Evolutionary conservation across 2,113 vertebrate genomes (phyloP).

Genomic region (Eulemur macaco): DNA sequence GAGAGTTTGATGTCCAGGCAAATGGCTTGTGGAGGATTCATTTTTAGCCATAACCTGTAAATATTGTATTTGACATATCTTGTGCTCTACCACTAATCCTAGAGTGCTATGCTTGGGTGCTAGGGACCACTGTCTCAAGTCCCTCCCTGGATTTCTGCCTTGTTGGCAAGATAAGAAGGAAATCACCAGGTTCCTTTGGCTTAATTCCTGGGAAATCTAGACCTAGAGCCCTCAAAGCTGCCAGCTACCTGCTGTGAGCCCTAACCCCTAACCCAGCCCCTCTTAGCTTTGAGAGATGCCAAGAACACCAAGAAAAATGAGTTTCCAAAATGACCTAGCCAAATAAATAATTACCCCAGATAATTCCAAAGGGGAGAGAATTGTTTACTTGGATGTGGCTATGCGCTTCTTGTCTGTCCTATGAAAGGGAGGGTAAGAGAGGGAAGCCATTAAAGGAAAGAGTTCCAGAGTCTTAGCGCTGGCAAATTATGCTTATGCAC

Average conservation of each 20-base stretch:
- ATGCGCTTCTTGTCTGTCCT: background rate
- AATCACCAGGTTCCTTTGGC: background rate
- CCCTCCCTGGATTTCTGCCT: background rate
- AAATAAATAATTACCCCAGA: background rate
- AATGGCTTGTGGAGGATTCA: background rate
- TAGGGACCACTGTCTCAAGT: background rate
- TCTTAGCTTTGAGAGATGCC: background rate
- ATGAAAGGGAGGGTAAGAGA: background rate
- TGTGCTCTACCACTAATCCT: background rate
- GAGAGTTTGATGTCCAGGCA: background rate
- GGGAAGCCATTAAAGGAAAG: background rate
- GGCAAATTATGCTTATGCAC: background rate
- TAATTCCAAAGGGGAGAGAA: background rate
- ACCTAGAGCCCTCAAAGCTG: background rate
- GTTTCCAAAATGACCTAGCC: background rate
- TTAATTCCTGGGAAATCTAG: background rate
- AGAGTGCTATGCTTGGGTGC: rapidly evolving
- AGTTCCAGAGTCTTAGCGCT: background rate
- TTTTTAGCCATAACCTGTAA: background rate
- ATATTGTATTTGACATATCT: background rate
- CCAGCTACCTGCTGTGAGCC: background rate
- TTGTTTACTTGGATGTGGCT: background rate
- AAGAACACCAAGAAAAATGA: background rate
- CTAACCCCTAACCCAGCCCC: background rate
- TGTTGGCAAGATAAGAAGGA: background rate